phyloP scores from a whole-genome alignment of 2,797 vertebrate species.

The Bradypus variegatus region DNA sequence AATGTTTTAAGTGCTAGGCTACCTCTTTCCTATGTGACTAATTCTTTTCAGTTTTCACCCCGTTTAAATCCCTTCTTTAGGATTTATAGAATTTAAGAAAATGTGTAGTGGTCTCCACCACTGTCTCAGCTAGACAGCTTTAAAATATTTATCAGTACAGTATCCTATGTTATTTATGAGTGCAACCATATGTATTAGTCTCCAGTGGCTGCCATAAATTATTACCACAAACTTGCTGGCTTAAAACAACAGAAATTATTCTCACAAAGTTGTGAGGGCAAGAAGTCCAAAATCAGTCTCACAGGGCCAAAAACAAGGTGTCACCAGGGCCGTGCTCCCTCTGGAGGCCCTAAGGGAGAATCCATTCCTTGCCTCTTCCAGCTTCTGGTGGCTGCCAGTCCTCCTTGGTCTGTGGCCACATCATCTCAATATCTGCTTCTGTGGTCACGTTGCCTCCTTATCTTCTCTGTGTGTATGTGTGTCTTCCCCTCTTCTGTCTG shows the following conservation, averaged over 20 bases:
- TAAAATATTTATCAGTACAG: not conserved
- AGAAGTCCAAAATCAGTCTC: not conserved
- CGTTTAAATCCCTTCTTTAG: not conserved
- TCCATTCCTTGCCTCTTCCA: no score
- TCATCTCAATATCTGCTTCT: not conserved
- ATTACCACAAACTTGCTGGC: not conserved
- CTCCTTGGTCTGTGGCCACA: not conserved
- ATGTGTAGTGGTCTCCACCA: not conserved
- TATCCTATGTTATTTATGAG: not conserved
- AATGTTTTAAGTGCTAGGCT: not conserved
- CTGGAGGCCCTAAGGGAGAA: no score
- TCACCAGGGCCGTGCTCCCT: no score
- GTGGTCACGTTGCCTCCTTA: not conserved
- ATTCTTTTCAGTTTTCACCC: not conserved
- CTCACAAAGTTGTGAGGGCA: not conserved
- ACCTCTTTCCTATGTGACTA: not conserved
- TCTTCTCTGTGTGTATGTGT: no score
- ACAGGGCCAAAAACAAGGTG: not conserved
- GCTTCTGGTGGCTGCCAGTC: no score
- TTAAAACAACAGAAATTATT: not conserved
- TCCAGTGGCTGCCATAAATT: not conserved
- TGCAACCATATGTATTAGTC: not conserved
- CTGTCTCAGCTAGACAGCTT: not conserved
- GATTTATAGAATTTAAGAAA: conserved; percentile 16
- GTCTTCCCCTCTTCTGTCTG: not conserved